Evolutionary conservation across 1,140 invertebrate species (phyloP), one percentile per base, ranked within the genome.

Genomic region (Pachyrhynchus sulphureomaculatus): DNA sequence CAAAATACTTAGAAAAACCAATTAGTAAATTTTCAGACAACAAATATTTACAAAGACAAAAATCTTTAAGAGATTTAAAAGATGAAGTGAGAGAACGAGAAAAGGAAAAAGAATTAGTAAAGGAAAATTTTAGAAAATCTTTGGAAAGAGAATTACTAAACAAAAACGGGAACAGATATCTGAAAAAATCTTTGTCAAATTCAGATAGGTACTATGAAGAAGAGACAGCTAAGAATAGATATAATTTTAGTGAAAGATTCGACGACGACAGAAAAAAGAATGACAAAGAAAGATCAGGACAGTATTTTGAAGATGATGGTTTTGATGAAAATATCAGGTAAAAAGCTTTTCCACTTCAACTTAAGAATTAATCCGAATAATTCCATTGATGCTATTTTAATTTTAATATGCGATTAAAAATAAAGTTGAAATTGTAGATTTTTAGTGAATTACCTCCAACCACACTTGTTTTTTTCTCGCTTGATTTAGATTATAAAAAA

Each of bases 261-360:
- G 53, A 29, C 8, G 6, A 33, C 4, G 29, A 48, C n/a, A 36
- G 39, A 48, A 53, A 58, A 13, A 49, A 56, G 26, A 32, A 53
- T 10, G 64, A 66, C 8, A 67, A 65, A 26, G 60, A 66, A 6
- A 65, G 65, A 55, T 42, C 62, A 9, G 29, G 45, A 3, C 68
- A 68, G 32, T 71, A 72, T 37, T 68, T 68, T 21, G 67, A 72
- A 8, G 71, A 72, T 56, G 69, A 72, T 37, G 72, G 69, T n/a
- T 72, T 72, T 44, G 72, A 74, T 39, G 72, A 72, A 49, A 69
- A 65, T 54, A 63, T 69, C 18, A 62, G 67, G 64, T 65, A 65
- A 58, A 32, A 13, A 13, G 24, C 21, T 23, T n/a, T n/a, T n/a
- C n/a, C n/a, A n/a, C n/a, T n/a, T n/a, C n/a, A n/a, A n/a, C n/a